Evolutionary conservation across 2,797 vertebrate species (phyloP).

Genomic region (Lepidocolaptes lacrymiger): DNA sequence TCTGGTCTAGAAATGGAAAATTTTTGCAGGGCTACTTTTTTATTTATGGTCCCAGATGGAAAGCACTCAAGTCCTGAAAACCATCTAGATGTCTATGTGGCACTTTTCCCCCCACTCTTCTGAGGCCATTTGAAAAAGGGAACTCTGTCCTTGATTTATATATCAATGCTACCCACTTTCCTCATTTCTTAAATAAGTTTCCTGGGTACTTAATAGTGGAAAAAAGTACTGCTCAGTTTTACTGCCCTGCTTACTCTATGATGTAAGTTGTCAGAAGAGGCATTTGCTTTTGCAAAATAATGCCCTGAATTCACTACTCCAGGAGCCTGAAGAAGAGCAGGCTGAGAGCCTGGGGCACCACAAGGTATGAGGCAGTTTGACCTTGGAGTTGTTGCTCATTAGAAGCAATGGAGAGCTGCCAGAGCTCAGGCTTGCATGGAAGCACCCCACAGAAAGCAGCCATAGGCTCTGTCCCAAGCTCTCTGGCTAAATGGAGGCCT

Average conservation of each 20-base stretch:
- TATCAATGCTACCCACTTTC: neutral
- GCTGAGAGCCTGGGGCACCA: neutral
- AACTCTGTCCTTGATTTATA: neutral
- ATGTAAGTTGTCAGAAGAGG: conserved; percentile 1
- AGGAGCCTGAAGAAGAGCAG: neutral
- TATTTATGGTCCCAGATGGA: conserved; percentile 9
- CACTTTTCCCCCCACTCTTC: neutral
- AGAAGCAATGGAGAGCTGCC: neutral
- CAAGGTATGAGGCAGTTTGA: accelerated
- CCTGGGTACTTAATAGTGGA: conserved; percentile 1
- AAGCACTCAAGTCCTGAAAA: conserved; percentile 3
- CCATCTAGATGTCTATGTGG: neutral
- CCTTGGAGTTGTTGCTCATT: neutral
- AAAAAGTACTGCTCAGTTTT: conserved; percentile 18
- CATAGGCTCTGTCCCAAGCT: neutral
- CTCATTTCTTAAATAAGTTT: conserved; percentile 42
- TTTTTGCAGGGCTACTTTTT: neutral
- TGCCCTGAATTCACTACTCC: neutral
- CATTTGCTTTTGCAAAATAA: neutral
- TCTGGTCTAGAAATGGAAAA: neutral
- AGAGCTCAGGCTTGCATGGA: neutral
- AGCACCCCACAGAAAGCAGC: accelerated
- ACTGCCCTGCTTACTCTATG: neutral
- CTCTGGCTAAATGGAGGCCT: neutral
- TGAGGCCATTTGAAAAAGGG: accelerated